Evolutionary conservation across 2,113 vertebrate species (phyloP).

Genomic region (Pogonocichla stellata): DNA sequence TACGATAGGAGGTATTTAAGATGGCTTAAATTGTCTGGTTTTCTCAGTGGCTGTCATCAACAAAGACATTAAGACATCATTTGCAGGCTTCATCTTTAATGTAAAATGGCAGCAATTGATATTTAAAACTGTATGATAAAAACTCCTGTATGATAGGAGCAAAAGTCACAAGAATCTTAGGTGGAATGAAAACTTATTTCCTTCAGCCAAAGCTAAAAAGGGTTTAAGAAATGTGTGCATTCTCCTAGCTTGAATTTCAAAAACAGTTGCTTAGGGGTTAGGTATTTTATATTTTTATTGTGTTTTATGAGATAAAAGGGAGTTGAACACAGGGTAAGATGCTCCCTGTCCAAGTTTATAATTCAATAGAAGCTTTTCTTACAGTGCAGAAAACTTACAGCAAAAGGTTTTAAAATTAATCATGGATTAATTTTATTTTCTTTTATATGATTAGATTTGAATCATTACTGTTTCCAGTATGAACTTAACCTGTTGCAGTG

Average conservation of each 20-base stretch:
- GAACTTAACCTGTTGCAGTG: neutral
- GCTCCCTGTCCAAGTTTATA: neutral
- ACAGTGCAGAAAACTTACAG: neutral
- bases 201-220: neutral
- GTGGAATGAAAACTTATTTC: neutral
- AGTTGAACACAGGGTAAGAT: neutral
- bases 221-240: neutral
- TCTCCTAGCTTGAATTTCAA: neutral
- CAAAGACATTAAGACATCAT: constrained; percentile 70
- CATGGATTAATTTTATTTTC: constrained; percentile 12
- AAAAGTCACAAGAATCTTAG: neutral
- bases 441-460: neutral
- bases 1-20: constrained; percentile 54
- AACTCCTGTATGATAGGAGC: neutral
- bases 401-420: neutral
- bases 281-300: neutral
- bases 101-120: constrained; percentile 67
- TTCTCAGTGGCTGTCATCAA: constrained; percentile 61
- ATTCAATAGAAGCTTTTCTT: neutral
- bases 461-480: neutral
- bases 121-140: constrained; percentile 60
- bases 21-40: constrained; percentile 58
- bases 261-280: neutral
- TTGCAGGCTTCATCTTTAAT: constrained; percentile 68
- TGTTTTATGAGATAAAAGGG: neutral